These are phyloP conservation scores for Opisthocomus hoazin DNA, from an alignment of 2,113 vertebrate genomes.

Conservation along the genomic window DNA sequence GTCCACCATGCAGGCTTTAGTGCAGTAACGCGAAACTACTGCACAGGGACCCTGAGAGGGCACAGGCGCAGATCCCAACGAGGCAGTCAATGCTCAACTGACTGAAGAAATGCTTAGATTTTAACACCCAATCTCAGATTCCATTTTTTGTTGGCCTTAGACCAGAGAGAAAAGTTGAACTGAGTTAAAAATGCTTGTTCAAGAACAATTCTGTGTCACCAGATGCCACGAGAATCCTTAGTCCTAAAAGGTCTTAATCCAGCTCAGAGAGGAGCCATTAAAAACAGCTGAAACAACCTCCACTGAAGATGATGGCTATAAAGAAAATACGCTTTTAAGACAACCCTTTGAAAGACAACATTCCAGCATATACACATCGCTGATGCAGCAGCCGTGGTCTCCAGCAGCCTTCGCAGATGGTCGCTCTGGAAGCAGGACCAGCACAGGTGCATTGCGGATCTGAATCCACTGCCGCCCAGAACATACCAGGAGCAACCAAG, in stretches of 20 bases:
- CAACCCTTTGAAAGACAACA: background rate
- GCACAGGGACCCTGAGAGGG: background rate
- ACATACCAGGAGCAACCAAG: background rate
- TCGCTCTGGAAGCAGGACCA: background rate
- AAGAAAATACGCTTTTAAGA: background rate
- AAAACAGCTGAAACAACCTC: background rate
- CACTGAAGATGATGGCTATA: background rate
- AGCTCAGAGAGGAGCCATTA: background rate
- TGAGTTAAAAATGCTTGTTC: background rate
- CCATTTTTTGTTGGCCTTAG: background rate
- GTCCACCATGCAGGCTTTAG: background rate
- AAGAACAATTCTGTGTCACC: background rate
- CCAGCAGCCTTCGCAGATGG: background rate
- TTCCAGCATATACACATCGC: background rate
- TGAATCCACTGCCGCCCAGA: background rate
- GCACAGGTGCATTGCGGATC: background rate
- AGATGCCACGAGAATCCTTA: background rate
- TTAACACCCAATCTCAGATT: background rate
- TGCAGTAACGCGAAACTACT: background rate
- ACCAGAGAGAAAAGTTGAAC: background rate
- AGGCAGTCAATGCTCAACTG: background rate
- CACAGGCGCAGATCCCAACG: background rate
- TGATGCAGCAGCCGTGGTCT: background rate
- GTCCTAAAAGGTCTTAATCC: background rate
- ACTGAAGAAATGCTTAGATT: background rate